Percentiles rank a stretch among this genome's conserved stretches.
phyloP scores from a whole-genome alignment of 2,888 invertebrate genomes.

The Amblyjoppa fuscipennis region DNA sequence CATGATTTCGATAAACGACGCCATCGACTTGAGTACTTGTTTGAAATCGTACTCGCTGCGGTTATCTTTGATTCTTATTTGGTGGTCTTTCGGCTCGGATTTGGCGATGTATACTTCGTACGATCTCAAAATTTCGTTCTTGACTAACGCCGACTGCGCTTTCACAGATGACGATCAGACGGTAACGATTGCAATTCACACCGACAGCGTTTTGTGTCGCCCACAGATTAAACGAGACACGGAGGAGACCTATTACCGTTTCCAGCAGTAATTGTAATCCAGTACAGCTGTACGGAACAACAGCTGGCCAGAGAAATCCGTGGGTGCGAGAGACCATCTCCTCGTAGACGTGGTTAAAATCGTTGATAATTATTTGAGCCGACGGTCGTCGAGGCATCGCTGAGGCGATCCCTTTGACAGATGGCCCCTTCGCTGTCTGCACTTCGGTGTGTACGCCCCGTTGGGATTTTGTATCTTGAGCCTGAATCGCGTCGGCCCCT shows the following conservation, averaged over 20 bases:
- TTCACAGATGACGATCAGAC: background rate
- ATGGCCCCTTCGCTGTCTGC: slow-evolving; percentile 67
- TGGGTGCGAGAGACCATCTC: slow-evolving; percentile 45
- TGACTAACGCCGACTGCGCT: background rate
- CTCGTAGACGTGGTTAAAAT: slow-evolving; percentile 65
- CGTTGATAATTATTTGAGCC: slow-evolving; percentile 71
- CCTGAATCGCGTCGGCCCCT: slow-evolving; percentile 22
- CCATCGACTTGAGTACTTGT: no score
- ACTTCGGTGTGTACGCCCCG: slow-evolving; percentile 68
- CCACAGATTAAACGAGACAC: slow-evolving; percentile 1
- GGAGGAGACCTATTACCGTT: slow-evolving; percentile 23
- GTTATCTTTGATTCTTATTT: no score
- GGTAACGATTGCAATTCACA: background rate
- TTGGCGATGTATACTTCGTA: background rate
- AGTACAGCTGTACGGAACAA: slow-evolving; percentile 59
- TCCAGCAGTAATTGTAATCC: slow-evolving; percentile 67
- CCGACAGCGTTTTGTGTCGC: background rate
- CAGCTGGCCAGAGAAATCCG: slow-evolving; percentile 68
- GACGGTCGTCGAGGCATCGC: slow-evolving; percentile 59
- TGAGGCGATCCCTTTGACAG: slow-evolving; percentile 54
- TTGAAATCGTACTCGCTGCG: no score
- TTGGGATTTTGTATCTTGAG: slow-evolving; percentile 66
- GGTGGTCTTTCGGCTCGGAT: no score
- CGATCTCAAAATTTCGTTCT: background rate
- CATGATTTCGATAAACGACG: no score